Evolutionary conservation across 2,888 invertebrate species (phyloP), one percentile per base, ranked within the genome.

Genomic region (Corythucha ciliata): DNA sequence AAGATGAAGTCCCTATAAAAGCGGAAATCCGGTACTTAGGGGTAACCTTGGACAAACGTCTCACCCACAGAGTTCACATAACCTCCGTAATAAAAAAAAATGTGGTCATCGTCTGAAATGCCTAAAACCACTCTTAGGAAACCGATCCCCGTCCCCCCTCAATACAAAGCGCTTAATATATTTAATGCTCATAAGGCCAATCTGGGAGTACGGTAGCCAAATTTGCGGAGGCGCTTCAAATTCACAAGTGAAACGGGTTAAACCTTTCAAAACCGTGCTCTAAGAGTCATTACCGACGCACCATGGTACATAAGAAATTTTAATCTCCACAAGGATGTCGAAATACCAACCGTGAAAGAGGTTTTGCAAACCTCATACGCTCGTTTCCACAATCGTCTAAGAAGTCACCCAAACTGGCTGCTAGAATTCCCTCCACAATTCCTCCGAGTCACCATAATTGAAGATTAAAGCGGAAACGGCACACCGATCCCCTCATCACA

Each of bases 121-220:
- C 34, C 16, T n/a, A n/a, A n/a, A n/a, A n/a, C n/a, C n/a, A n/a
- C n/a, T n/a, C n/a, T n/a, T n/a, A n/a, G n/a, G n/a, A n/a, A n/a
- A n/a, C n/a, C n/a, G n/a, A n/a, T n/a, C n/a, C n/a, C n/a, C n/a
- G n/a, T n/a, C n/a, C n/a, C n/a, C n/a, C n/a, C n/a, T n/a, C n/a
- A n/a, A n/a, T n/a, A n/a, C n/a, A n/a, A n/a, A n/a, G n/a, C 32
- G n/a, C n/a, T n/a, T 33, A 3, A 46, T 46, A 14, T 46, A 46
- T 16, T 21, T 20, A n/a, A 4, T 22, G 12, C 16, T 46, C n/a
- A 46, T 46, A 22, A 33, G 34, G 32, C 46, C 46, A 10, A 46
- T 33, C 32, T 46, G 34, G 46, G 22, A 24, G 4, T 46, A 46
- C 14, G 46, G 33, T 7, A 26, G 46, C 24, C 25, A 46, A 21